Evolutionary conservation across 2,888 invertebrate species (phyloP).

Genomic region (Eupithecia inturbata): DNA sequence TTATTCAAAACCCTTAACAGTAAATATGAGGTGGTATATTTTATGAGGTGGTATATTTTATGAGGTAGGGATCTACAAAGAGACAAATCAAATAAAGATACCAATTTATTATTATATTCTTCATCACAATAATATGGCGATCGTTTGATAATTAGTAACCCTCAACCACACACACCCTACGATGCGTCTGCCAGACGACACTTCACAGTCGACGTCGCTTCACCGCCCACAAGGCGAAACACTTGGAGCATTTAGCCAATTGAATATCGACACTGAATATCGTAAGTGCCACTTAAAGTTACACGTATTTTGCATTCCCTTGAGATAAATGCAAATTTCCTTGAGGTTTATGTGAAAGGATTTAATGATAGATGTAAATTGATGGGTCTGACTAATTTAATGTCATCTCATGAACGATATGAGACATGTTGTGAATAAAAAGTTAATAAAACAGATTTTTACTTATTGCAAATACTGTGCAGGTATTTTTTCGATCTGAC

Average conservation of each 20-base stretch:
- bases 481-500: no score
- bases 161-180: background rate
- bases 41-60: no score
- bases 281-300: slow-evolving; percentile 35
- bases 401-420: no score
- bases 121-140: background rate
- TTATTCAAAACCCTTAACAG: no score
- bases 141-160: background rate
- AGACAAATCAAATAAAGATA: background rate
- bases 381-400: background rate
- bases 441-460: no score
- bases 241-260: slow-evolving; percentile 32
- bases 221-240: slow-evolving; percentile 8
- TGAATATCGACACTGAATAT: slow-evolving; percentile 37
- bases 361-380: background rate
- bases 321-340: slow-evolving; percentile 23
- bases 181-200: background rate
- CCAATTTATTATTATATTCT: background rate
- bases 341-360: background rate
- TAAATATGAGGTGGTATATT: no score
- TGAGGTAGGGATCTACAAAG: no score
- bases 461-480: no score
- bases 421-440: no score
- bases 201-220: background rate
- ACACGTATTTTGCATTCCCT: slow-evolving; percentile 40